These are phyloP conservation scores for Euproctis similis DNA, from an alignment of 2,888 invertebrate genomes.

Conservation along the genomic window DNA sequence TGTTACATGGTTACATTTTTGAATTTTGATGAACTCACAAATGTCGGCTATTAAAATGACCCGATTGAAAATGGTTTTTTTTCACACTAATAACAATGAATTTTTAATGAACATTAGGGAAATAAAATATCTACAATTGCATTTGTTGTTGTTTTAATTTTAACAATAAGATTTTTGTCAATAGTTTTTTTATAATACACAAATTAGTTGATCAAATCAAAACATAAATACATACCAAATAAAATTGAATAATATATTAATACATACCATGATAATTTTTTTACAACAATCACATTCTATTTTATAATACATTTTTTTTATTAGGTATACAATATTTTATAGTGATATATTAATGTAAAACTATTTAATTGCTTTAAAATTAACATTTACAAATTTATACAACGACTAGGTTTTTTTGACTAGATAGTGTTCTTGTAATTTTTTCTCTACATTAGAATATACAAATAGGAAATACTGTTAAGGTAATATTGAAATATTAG, in stretches of 20 bases:
- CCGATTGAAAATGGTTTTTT: too few species aligned
- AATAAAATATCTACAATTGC: slow-evolving; percentile 31
- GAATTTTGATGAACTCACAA: too few species aligned
- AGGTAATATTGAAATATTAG: too few species aligned
- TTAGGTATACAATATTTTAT: slow-evolving; percentile 9
- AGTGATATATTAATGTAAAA: slow-evolving; percentile 7
- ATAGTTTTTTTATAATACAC: slow-evolving; percentile 15
- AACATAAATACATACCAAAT: slow-evolving; percentile 27
- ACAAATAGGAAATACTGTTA: too few species aligned
- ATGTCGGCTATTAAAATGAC: too few species aligned
- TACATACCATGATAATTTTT: too few species aligned
- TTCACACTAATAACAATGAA: slow-evolving; percentile 7
- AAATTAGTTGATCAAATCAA: slow-evolving; percentile 22
- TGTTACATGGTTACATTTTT: too few species aligned
- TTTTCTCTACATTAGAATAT: neutral
- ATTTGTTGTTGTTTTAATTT: slow-evolving; percentile 21
- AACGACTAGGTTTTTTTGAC: slow-evolving; percentile 18
- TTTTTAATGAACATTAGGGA: slow-evolving; percentile 15
- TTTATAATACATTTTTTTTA: slow-evolving; percentile 9
- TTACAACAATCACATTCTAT: too few species aligned
- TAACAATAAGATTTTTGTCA: slow-evolving; percentile 8
- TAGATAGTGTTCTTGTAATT: neutral
- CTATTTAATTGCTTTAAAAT: slow-evolving; percentile 7
- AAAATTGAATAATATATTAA: slow-evolving; percentile 4
- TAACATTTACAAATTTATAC: slow-evolving; percentile 32